Evolutionary conservation across 2,888 invertebrate species (phyloP), one percentile per base, ranked within the genome.

Genomic region (Metallyticus violacea): DNA sequence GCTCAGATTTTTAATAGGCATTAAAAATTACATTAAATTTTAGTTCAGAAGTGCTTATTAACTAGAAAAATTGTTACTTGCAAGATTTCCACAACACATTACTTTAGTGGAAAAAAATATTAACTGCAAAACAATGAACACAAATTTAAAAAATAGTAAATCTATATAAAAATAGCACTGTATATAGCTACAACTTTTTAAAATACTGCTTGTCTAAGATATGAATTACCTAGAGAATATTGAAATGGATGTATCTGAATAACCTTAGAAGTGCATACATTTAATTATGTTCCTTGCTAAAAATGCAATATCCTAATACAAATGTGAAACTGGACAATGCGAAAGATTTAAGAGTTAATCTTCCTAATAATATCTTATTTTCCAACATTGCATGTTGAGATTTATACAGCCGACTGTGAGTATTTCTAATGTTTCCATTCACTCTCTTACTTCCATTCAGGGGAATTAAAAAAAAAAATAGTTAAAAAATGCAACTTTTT

Each of bases 361-460:
- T 62, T 62, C 15, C 40, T 62, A 62, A 62, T 62, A 62, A 62
- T 62, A 62, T 62, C 40, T 81, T 26, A 62, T 15, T 62, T 15
- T 62, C 22, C 40, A 29, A 80, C 30, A 26, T 62, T 40, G 62
- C 40, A 62, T 85, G 87, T 77, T 87, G 87, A 87, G 26, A 30
- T 85, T 85, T 87, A 87, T 87, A 87, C 27, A 76, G 85, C 87
- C 85, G 87, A 85, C 87, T 85, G 78, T 79, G 30, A 30, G 27
- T 79, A 80, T 62, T 62, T 62, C 15, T 22, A 62, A 15, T 62
- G 7, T 62, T 15, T 40, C 40, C 40, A 62, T 62, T 62, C 40
- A 62, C 7, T 15, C 40, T 15, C 15, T 62, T 62, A 9, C 40
- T 62, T 62, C 40, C 40, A 62, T 62, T 62, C 40, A 62, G 22